phyloP scores from a whole-genome alignment of 2,113 vertebrate species.

The Oriolus oriolus region DNA sequence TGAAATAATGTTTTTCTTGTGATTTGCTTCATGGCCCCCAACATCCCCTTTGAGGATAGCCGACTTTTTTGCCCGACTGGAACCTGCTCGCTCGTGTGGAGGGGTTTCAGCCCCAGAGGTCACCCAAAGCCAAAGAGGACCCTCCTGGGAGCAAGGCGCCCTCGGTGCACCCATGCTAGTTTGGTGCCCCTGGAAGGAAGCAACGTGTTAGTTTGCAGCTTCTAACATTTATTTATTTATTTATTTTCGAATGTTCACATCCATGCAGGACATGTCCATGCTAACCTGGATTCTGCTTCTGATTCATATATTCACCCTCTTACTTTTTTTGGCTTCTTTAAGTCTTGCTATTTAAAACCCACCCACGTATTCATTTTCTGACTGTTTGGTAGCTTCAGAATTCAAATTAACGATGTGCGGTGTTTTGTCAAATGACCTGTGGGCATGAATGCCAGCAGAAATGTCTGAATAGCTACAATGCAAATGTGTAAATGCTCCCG shows the following conservation, averaged over 20 bases:
- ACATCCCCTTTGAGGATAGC: fast-evolving
- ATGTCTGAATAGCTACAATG: not conserved
- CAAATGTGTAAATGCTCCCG: not conserved
- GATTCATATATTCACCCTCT: not conserved
- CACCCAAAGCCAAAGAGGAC: not conserved
- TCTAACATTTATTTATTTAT: not conserved
- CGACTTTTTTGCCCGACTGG: fast-evolving
- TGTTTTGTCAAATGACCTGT: not conserved
- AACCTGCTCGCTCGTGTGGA: fast-evolving
- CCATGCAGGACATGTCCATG: fast-evolving
- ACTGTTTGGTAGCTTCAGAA: not conserved
- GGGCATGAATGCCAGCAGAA: not conserved
- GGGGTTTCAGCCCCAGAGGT: no score
- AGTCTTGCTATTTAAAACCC: not conserved
- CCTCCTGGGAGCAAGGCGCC: fast-evolving
- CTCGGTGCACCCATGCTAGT: fast-evolving
- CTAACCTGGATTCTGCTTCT: not conserved
- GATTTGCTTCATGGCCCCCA: fast-evolving
- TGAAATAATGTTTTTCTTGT: not conserved
- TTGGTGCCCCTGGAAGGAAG: not conserved
- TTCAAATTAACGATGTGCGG: not conserved
- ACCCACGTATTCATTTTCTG: not conserved
- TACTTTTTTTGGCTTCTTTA: not conserved
- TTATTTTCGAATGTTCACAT: not conserved
- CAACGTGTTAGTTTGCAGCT: not conserved